phyloP scores from a whole-genome alignment of 92 coral and sea anemone species.

The Porites lobata region DNA sequence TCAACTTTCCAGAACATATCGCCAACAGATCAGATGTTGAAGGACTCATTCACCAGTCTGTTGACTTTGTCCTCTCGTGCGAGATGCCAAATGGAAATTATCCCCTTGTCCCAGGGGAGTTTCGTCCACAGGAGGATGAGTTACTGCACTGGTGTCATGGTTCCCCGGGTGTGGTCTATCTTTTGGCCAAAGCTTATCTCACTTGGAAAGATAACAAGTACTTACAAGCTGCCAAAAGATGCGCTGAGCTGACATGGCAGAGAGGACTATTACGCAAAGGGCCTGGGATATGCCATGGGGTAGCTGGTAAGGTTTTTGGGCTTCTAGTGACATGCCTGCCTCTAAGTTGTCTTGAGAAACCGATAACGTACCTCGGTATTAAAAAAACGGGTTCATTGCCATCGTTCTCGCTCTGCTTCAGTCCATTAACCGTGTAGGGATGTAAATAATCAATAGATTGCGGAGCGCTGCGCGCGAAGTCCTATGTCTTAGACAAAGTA shows the following conservation, averaged over 20 bases:
- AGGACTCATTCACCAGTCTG: slow-evolving; percentile 71
- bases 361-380: no score
- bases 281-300: slow-evolving; percentile 98
- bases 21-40: slow-evolving; percentile 75
- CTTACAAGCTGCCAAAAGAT: slow-evolving; percentile 86
- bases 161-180: slow-evolving; percentile 94
- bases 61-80: slow-evolving; percentile 73
- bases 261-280: slow-evolving; percentile 90
- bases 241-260: slow-evolving; percentile 94
- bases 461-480: no score
- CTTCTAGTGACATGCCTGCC: no score
- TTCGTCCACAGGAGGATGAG: slow-evolving; percentile 55
- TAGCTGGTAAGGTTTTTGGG: slow-evolving; percentile 74
- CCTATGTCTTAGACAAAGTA: no score
- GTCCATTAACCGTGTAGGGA: no score
- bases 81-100: slow-evolving; percentile 85
- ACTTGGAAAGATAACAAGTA: slow-evolving; percentile 92
- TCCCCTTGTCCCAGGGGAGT: slow-evolving; percentile 81
- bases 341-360: no score
- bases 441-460: no score
- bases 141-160: slow-evolving; percentile 99
- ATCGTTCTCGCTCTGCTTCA: no score
- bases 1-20: slow-evolving; percentile 85
- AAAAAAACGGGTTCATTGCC: no score
- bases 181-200: slow-evolving; percentile 91